Conservation (phyloP, 2,888 invertebrate species). For the Campoplex nolae region DNA sequence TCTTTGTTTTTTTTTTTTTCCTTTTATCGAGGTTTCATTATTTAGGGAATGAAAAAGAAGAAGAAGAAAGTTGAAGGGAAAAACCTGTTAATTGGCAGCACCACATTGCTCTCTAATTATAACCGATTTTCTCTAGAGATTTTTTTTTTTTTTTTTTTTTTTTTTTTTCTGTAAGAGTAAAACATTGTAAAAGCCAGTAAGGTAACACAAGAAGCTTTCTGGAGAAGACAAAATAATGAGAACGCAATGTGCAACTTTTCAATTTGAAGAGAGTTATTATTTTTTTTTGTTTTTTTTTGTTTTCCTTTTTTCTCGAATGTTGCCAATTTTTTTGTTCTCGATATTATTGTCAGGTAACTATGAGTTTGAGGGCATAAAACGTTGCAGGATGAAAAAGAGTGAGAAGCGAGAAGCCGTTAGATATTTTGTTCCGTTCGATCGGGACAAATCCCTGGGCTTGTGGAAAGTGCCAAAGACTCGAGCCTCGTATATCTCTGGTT, state of each 20-base stretch:
- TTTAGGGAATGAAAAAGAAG: too few species aligned
- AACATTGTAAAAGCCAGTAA: too few species aligned
- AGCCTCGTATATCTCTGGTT: conserved; percentile 76
- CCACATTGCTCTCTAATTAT: background rate
- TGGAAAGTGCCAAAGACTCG: conserved; percentile 72
- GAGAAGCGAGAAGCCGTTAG: conserved; percentile 37
- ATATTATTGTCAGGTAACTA: conserved; percentile 17
- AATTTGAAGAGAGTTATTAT: background rate
- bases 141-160: too few species aligned
- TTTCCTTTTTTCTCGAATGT: background rate
- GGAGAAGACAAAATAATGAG: background rate
- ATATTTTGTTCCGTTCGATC: conserved; percentile 62
- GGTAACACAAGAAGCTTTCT: background rate
- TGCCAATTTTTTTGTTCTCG: conserved; percentile 7
- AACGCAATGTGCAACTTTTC: background rate
- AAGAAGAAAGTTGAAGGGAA: background rate
- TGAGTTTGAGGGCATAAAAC: background rate
- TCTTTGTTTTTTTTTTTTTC: too few species aligned
- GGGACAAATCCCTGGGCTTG: conserved; percentile 70
- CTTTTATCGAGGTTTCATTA: background rate
- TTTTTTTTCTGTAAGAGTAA: too few species aligned
- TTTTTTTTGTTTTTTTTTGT: background rate
- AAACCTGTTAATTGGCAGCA: background rate
- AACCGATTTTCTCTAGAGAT: background rate
- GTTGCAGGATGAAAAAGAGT: background rate